Conservation (phyloP, 2,888 invertebrate genomes). For the Eulithis testata region DNA sequence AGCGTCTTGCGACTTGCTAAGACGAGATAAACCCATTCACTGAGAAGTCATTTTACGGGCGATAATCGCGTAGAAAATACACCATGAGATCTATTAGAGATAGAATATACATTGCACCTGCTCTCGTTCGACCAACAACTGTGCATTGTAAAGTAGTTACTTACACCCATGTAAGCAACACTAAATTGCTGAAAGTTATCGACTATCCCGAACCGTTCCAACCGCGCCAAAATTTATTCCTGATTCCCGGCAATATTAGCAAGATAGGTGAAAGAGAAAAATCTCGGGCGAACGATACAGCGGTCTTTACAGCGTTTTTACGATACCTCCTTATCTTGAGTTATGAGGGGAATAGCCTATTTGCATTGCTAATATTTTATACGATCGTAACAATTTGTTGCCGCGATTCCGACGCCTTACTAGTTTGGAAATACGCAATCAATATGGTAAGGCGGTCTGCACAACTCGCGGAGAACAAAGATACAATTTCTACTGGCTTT, state of each 20-base stretch:
- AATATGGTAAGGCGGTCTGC: constrained; percentile 29
- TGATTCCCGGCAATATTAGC: constrained; percentile 33
- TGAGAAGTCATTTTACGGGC: too few relatives aligned
- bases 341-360: constrained; percentile 46
- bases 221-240: constrained; percentile 29
- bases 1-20: too few relatives aligned
- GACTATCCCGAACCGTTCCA: constrained; percentile 25
- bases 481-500: too few relatives aligned
- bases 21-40: too few relatives aligned
- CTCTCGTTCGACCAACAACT: too few relatives aligned
- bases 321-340: constrained; percentile 47
- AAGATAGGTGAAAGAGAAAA: constrained; percentile 35
- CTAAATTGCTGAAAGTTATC: constrained; percentile 28
- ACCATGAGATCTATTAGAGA: too few relatives aligned
- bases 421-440: constrained; percentile 40
- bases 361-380: constrained; percentile 50
- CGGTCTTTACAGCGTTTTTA: constrained; percentile 43
- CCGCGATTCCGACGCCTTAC: constrained; percentile 31
- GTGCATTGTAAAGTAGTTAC: neutral
- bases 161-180: constrained; percentile 25
- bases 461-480: neutral
- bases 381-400: constrained; percentile 43
- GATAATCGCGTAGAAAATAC: too few relatives aligned
- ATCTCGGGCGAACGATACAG: constrained; percentile 39
- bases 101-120: too few relatives aligned